Evolutionary conservation across 2,797 vertebrate genomes (phyloP).

Genomic region (Decapterus maruadsi): DNA sequence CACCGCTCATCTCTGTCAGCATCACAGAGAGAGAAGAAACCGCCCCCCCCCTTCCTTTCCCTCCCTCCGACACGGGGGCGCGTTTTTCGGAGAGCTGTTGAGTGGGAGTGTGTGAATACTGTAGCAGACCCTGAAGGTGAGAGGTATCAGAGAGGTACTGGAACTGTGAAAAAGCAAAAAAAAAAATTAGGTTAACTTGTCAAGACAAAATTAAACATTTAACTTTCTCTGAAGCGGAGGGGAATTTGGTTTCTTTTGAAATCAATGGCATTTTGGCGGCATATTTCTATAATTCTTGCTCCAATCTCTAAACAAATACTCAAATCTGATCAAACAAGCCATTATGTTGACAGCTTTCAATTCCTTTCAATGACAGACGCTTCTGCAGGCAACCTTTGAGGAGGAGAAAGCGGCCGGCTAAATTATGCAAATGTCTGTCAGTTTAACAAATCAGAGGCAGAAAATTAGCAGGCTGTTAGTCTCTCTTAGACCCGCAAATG

Average conservation of each 20-base stretch:
- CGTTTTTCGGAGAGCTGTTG: constrained; percentile 7
- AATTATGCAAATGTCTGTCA: constrained; percentile 81
- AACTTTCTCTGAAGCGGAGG: constrained; percentile 17
- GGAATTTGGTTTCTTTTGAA: constrained; percentile 42
- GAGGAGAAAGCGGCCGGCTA: constrained; percentile 64
- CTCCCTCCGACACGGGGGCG: constrained; percentile 20
- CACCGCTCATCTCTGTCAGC: constrained; percentile 67
- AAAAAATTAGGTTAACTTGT: constrained; percentile 53
- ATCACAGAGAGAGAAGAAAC: constrained; percentile 47
- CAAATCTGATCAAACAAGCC: constrained; percentile 77
- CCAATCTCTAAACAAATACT: constrained; percentile 69
- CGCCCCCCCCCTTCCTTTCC: background rate
- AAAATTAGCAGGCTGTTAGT: constrained; percentile 79
- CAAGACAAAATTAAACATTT: constrained; percentile 40
- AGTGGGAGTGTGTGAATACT: constrained; percentile 23
- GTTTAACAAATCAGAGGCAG: constrained; percentile 79
- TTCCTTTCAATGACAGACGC: constrained; percentile 60
- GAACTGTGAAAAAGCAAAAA: constrained; percentile 27
- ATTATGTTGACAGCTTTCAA: constrained; percentile 69
- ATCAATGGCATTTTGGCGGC: constrained; percentile 44
- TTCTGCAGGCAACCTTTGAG: constrained; percentile 70
- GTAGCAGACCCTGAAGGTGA: constrained; percentile 54
- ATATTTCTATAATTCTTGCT: constrained; percentile 49
- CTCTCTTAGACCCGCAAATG: constrained; percentile 75
- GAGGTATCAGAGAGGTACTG: constrained; percentile 31